phyloP scores from a whole-genome alignment of 2,888 invertebrate genomes.

The Blera fallax region DNA sequence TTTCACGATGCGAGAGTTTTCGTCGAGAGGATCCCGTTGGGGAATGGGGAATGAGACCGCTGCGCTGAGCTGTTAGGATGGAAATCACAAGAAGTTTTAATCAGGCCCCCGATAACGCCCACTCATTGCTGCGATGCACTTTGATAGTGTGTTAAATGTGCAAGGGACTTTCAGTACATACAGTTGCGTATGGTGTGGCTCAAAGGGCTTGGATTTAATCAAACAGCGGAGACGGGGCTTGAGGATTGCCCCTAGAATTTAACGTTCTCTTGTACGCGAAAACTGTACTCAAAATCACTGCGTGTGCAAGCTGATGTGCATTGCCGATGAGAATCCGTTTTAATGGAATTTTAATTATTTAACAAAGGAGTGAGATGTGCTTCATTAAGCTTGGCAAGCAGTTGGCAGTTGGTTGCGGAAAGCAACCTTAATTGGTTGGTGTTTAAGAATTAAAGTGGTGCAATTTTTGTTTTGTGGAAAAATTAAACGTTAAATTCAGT shows the following conservation, averaged over 20 bases:
- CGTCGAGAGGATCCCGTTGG: background rate
- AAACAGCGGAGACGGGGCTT: background rate
- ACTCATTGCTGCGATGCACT: constrained; percentile 15
- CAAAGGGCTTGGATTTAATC: constrained; percentile 55
- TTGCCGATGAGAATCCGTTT: constrained; percentile 52
- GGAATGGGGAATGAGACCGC: constrained; percentile 10
- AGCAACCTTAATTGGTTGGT: constrained; percentile 26
- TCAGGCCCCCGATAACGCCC: constrained; percentile 19
- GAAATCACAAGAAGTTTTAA: constrained; percentile 61
- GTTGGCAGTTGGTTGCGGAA: constrained; percentile 22
- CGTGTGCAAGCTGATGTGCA: constrained; percentile 22
- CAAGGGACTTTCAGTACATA: background rate
- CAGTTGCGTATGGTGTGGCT: constrained; percentile 27
- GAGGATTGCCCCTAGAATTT: background rate
- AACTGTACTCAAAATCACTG: background rate
- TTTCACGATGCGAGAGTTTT: constrained; percentile 31
- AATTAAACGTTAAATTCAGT: background rate
- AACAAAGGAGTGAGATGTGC: constrained; percentile 62
- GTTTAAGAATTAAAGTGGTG: background rate
- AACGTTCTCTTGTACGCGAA: background rate
- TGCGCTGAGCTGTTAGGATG: background rate
- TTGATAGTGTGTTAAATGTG: constrained; percentile 17
- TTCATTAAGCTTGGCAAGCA: constrained; percentile 52
- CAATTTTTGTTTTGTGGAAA: background rate
- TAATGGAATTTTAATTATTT: constrained; percentile 72